Percentiles rank a stretch among this genome's conserved stretches.
Evolutionary conservation across 2,888 invertebrate genomes (phyloP).

Genomic region (Nasonovia ribisnigri): DNA sequence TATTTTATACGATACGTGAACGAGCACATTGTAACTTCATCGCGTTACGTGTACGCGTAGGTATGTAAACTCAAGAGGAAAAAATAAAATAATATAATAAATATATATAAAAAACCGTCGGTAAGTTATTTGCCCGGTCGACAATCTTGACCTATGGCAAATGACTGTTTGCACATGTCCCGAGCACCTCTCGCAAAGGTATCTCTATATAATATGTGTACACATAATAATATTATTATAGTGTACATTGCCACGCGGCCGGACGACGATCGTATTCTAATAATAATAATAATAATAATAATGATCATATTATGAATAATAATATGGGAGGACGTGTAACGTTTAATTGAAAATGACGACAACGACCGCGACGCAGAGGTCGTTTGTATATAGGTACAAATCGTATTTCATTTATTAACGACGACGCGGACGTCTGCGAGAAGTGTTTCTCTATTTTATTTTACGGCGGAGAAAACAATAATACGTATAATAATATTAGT

Average conservation of each 20-base stretch:
- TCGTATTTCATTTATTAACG: slow-evolving; percentile 53
- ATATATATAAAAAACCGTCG: background rate
- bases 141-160: slow-evolving; percentile 53
- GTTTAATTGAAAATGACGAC: slow-evolving; percentile 50
- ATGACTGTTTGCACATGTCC: slow-evolving; percentile 34
- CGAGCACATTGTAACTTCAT: background rate
- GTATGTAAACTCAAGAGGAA: background rate
- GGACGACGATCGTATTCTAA: background rate
- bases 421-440: background rate
- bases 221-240: background rate
- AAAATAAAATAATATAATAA: background rate
- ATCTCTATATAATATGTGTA: background rate
- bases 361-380: background rate
- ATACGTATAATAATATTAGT: background rate
- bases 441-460: slow-evolving; percentile 1
- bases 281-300: background rate
- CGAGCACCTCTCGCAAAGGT: background rate
- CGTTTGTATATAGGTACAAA: background rate
- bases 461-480: slow-evolving; percentile 28
- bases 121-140: slow-evolving; percentile 38
- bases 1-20: background rate
- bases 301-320: background rate
- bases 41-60: background rate
- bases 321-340: background rate
- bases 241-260: background rate